Conservation (phyloP, 2,113 vertebrate genomes). For the Tympanuchus pallidicinctus region DNA sequence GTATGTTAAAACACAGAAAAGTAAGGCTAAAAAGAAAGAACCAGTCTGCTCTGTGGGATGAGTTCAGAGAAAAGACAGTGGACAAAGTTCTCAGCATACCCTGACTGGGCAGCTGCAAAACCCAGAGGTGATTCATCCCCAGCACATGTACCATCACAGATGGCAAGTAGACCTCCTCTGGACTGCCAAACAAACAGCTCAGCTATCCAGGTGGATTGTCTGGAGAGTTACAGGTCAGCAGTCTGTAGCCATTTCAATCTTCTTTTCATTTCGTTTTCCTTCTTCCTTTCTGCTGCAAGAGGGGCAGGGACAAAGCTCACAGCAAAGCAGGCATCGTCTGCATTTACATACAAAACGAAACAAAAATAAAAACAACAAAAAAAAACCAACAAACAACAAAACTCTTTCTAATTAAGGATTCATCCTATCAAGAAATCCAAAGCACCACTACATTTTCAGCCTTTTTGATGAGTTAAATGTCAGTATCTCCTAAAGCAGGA, state of each 20-base stretch:
- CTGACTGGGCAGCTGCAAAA: not conserved
- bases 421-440: not conserved
- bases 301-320: not conserved
- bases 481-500: not conserved
- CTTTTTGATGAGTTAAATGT: not conserved
- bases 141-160: not conserved
- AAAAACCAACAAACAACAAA: not conserved
- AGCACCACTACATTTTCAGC: not conserved
- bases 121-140: not conserved
- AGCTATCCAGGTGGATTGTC: not conserved
- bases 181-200: not conserved
- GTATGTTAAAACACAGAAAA: not conserved
- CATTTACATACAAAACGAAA: not conserved
- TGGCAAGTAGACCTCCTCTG: not conserved
- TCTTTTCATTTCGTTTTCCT: too few relatives aligned
- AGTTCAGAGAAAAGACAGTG: not conserved
- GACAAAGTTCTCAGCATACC: fast-evolving
- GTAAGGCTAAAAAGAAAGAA: not conserved
- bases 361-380: not conserved
- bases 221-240: not conserved
- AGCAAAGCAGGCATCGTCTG: fast-evolving
- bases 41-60: not conserved
- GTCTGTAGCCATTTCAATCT: not conserved
- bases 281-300: not conserved
- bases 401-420: not conserved